Base-by-base conservation (phyloP, 2,113 vertebrate genomes). In the Passer domesticus region DNA sequence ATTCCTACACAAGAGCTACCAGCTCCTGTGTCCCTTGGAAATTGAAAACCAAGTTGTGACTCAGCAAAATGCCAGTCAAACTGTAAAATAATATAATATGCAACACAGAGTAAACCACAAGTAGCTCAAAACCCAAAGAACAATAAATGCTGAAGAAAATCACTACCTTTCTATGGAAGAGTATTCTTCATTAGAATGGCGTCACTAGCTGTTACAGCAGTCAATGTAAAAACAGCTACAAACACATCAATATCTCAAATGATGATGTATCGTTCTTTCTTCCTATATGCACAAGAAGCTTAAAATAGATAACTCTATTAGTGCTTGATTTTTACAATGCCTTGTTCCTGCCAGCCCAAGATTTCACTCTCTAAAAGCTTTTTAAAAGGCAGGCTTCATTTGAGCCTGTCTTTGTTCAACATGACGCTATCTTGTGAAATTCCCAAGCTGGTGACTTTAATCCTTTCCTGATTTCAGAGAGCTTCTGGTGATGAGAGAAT, bases 1-100 rank as follows among this genome's bases (percentile, higher is more conserved):
- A 75, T 90, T 83, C 70, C 49, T 43, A 63, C 56, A 78, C 31
- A 66, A 80, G 47, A 63, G 63, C 43, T 64, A 70, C 74, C 72
- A 86, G 58, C 3, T 25, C 24, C 85, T 90, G 59, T 52, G 15
- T 83, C 75, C 84, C 70, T n/a, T 22, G 37, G 81, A 91, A 89
- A 89, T 62, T 46, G 55, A 90, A 87, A 94, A 39, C 39, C 85
- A 64, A 43, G 46, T n/a, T 74, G 83, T 97, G 92, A 97, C 58
- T 95, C 91, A 96, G 92, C 91, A 93, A 82, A 89, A 77, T 43
- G 20, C 13, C 53, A 69, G 6, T 44, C n/a, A 73, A 58, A 49
- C 2, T 5, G 5, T 33, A 74, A 83, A 63, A 94, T 2, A 30
- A 72, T 55, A 37, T 44, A 80, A 62, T 58, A 52, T 17, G 27